Conservation (phyloP, 1,140 invertebrate genomes). For the Antheraea mylitta region DNA sequence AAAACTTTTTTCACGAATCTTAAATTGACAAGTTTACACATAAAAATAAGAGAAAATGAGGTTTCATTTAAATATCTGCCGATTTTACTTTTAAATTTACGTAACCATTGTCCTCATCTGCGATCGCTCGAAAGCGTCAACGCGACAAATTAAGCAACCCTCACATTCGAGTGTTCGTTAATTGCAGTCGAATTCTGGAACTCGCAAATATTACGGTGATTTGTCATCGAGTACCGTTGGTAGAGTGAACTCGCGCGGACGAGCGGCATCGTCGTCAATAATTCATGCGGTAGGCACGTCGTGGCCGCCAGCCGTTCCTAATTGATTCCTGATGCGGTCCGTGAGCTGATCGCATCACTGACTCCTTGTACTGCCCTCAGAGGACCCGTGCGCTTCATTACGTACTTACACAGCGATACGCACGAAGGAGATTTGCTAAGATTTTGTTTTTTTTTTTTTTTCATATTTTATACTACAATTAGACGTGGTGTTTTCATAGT, state of each 20-base stretch:
- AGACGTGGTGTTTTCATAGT: no score
- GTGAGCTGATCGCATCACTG: conserved; percentile 70
- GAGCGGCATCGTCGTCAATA: conserved; percentile 62
- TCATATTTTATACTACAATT: neutral
- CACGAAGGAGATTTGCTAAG: conserved; percentile 30
- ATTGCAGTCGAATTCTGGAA: conserved; percentile 11
- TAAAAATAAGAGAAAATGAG: neutral
- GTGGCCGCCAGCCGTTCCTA: conserved; percentile 69
- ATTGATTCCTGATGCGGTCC: conserved; percentile 73
- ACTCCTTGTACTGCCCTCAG: conserved; percentile 59
- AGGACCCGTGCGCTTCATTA: conserved; percentile 64
- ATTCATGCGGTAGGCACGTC: conserved; percentile 72
- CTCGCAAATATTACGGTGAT: conserved; percentile 23
- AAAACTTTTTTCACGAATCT: neutral
- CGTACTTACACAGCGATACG: conserved; percentile 45
- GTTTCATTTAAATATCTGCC: neutral
- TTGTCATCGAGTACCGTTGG: conserved; percentile 43
- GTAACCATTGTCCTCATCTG: neutral
- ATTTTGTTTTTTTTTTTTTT: conserved; percentile 12
- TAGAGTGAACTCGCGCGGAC: conserved; percentile 39
- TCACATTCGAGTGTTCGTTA: conserved; percentile 5
- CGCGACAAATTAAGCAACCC: conserved; percentile 6
- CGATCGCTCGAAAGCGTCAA: conserved; percentile 1
- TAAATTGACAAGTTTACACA: neutral
- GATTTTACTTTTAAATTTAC: conserved; percentile 2